phyloP scores from a whole-genome alignment of 2,113 vertebrate genomes.

The Coreoperca whiteheadi region DNA sequence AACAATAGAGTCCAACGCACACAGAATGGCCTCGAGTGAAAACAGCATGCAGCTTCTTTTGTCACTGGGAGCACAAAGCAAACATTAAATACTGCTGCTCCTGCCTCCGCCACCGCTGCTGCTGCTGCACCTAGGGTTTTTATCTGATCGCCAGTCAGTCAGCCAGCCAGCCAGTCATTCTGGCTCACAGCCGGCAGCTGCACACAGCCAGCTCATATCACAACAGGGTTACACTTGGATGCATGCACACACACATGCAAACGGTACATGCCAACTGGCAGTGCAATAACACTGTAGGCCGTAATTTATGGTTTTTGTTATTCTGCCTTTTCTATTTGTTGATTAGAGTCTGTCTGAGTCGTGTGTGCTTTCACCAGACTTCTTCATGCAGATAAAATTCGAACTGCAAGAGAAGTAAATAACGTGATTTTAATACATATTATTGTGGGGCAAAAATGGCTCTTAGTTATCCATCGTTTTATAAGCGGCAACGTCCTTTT shows the following conservation, averaged over 20 bases:
- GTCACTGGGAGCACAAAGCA: constrained; percentile 75
- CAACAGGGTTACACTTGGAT: constrained; percentile 65
- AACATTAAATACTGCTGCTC: constrained; percentile 72
- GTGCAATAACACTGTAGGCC: constrained; percentile 45
- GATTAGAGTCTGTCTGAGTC: constrained; percentile 15
- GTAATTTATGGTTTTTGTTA: constrained; percentile 35
- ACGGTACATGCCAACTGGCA: constrained; percentile 37
- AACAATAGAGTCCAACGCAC: constrained; percentile 42
- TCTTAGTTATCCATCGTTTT: background rate
- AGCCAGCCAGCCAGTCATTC: constrained; percentile 62
- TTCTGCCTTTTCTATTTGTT: constrained; percentile 6
- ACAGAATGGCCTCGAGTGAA: constrained; percentile 42
- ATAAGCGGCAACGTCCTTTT: background rate
- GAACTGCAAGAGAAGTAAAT: background rate
- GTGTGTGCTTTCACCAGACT: constrained; percentile 1
- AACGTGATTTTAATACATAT: background rate
- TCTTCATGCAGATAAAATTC: constrained; percentile 47
- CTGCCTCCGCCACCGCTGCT: constrained; percentile 45
- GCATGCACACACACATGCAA: constrained; percentile 47
- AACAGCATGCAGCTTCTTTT: constrained; percentile 60
- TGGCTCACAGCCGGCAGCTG: constrained; percentile 70
- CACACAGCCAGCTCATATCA: constrained; percentile 68
- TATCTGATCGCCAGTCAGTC: constrained; percentile 80
- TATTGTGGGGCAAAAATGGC: background rate
- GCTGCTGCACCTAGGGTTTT: constrained; percentile 64